Base-by-base conservation (phyloP, 2,113 vertebrate species). In the Oophaga pumilio region DNA sequence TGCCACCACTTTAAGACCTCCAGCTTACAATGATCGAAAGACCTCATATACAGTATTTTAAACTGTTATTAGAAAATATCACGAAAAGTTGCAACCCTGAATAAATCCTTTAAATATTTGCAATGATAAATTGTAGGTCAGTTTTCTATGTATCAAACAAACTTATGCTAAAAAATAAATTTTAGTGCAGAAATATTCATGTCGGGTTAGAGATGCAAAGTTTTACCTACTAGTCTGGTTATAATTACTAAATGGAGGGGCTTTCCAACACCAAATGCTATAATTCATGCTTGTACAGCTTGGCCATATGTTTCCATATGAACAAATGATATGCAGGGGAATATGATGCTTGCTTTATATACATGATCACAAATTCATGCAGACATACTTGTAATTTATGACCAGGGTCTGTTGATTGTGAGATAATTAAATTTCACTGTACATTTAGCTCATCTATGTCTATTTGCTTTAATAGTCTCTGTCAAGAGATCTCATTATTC, bases 401-500 rank as follows among this genome's bases (percentile, higher is more conserved):
- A 53, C 68, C 62, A 50, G 66, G 85, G 66, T 26, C 59, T 79
- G 49, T 80, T 80, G 62, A 71, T 71, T 80, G 77, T 52, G 50
- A 71, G 76, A 69, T 87, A 80, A 87, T 87, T 81, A 81, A 81
- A 87, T 69, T 68, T 73, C 64, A 81, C 77, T 81, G 77, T 87
- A 56, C 80, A 87, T 80, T 87, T 87, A 87, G 85, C 52, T 22
- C 64, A 87, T 80, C 64, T 68, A 80, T 68, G 79, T 69, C 80
- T 81, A 87, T 87, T 87, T 81, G 66, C 77, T 57, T 56, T 81
- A 80, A 87, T 87, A 81, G 77, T 56, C 53, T 81, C 76, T 87
- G 85, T 81, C 85, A 87, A 87, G 62, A 87, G 85, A 81, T 81
- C 85, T 87, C 26, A 87, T 87, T 60, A 87, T 87, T 66, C 81